Evolutionary conservation across 1,140 invertebrate species (phyloP).

Genomic region (Bombus soroeensis): DNA sequence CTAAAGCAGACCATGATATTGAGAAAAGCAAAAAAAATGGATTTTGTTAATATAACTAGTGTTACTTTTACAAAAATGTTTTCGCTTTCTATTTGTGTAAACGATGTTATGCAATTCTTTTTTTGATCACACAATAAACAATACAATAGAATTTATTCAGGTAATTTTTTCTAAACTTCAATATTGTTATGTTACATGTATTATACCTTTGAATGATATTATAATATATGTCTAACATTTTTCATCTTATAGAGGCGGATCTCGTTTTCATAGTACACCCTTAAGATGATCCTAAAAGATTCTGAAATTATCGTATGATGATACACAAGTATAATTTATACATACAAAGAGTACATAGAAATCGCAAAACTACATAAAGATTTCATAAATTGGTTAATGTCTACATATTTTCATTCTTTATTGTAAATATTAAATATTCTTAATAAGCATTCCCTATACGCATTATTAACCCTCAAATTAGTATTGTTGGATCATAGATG

Average conservation of each 20-base stretch:
- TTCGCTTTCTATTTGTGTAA: background rate
- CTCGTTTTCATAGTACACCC: too few relatives aligned
- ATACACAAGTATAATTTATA: background rate
- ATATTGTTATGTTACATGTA: background rate
- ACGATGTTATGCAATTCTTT: background rate
- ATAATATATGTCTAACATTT: background rate
- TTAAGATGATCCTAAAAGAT: background rate
- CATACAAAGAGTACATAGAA: background rate
- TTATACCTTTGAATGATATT: background rate
- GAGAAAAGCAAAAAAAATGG: too few relatives aligned
- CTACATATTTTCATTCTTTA: conserved; percentile 1
- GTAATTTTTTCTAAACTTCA: background rate
- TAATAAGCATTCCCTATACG: background rate
- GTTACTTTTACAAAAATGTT: too few relatives aligned
- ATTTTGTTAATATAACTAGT: too few relatives aligned
- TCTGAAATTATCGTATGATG: background rate
- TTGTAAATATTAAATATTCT: background rate
- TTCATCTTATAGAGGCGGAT: too few relatives aligned
- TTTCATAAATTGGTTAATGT: background rate
- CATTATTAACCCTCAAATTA: background rate
- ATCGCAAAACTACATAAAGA: background rate
- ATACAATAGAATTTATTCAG: background rate
- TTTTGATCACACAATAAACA: background rate
- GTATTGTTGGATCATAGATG: background rate
- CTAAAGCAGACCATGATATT: too few relatives aligned